Evolutionary conservation across 2,113 vertebrate species (phyloP), one percentile per base, ranked within the genome.

Genomic region (Haliaeetus leucogaster): DNA sequence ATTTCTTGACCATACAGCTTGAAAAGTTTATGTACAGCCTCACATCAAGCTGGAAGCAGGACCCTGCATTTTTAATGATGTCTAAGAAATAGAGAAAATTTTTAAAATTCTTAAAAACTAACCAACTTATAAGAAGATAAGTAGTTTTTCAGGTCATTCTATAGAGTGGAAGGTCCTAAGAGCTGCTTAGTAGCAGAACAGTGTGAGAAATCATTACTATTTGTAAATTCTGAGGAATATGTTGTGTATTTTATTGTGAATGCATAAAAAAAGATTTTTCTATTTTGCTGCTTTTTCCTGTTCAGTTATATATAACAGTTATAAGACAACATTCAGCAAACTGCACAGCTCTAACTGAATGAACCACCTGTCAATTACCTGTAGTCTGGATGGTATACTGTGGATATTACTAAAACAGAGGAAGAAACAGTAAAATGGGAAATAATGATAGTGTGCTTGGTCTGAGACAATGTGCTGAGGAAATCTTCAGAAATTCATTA

Each of bases 401-500:
- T 70, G 9, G 8, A 7, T 78, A 66, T 40, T 80, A 68, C 16
- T 82, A 45, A 58, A 87, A 40, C 3, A 56, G 55, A 83, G 14
- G 26, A 90, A 58, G 36, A 68, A 89, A 40, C 20, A 34, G 21
- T 56, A 50, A 82, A 86, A 89, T 76, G 32, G 10, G n/a, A 92
- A 90, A 79, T 58, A 45, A 36, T 36, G 20, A 53, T 38, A 68
- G 4, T 52, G 73, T 84, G 3, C 42, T 70, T 87, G 26, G 27
- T 91, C 23, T 86, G 52, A 65, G 71, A 80, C 2, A 2, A 77
- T 38, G 19, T 61, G 19, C 58, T 87, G 32, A 80, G 40, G 25
- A 94, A 76, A 10, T 20, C 56, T 95, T 93, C 21, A 91, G 53
- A 80, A 91, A 96, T 88, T 82, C 43, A 47, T 84, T 78, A 29